Evolutionary conservation across 2,888 invertebrate genomes (phyloP).

Genomic region (Dexiosoma caninum): DNA sequence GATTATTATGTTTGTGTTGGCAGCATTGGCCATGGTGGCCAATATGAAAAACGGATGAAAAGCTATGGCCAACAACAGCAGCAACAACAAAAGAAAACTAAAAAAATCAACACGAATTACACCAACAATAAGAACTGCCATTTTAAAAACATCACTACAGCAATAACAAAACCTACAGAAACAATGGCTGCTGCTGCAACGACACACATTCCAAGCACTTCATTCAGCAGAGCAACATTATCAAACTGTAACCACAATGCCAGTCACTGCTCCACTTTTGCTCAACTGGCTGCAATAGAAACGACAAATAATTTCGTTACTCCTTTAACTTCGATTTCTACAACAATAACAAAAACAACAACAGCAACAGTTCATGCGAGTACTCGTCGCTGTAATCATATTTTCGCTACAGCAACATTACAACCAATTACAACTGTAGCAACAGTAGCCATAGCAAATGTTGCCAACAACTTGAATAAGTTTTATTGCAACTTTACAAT

Average conservation of each 20-base stretch:
- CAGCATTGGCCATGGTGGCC: constrained; percentile 41
- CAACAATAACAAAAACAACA: background rate
- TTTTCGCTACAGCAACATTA: constrained; percentile 2
- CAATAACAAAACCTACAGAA: constrained; percentile 58
- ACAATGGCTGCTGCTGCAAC: constrained; percentile 6
- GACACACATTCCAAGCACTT: constrained; percentile 11
- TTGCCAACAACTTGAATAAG: constrained; percentile 57
- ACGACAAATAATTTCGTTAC: constrained; percentile 21
- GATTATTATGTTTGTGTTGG: constrained; percentile 18
- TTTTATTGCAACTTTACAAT: constrained; percentile 53
- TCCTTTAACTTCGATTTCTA: background rate
- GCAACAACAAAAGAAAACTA: constrained; percentile 41
- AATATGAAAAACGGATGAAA: constrained; percentile 48
- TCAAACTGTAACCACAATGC: background rate
- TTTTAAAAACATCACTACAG: constrained; percentile 51
- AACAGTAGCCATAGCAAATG: constrained; percentile 47
- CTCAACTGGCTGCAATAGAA: constrained; percentile 2
- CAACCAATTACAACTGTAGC: constrained; percentile 24
- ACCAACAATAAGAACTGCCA: constrained; percentile 58
- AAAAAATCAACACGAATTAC: constrained; percentile 30
- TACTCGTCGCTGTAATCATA: background rate
- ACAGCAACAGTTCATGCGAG: background rate
- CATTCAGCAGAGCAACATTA: constrained; percentile 1
- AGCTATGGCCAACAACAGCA: constrained; percentile 47
- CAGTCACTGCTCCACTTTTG: background rate